phyloP scores from a whole-genome alignment of 2,888 invertebrate genomes.

The Petrophora chlorosata region DNA sequence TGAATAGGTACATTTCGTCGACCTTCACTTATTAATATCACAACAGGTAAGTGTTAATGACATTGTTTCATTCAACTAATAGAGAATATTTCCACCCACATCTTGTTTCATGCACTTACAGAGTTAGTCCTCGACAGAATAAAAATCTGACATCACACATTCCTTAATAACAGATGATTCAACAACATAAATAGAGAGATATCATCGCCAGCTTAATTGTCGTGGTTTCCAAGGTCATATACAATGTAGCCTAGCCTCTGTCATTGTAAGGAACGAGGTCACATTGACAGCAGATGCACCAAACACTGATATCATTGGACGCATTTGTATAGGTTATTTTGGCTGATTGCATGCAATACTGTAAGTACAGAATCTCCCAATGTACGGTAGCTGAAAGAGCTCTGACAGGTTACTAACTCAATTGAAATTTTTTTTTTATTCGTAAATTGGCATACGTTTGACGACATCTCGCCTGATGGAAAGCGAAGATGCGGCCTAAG shows the following conservation, averaged over 20 bases:
- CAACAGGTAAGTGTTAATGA: background rate
- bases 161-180: conserved; percentile 54
- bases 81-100: conserved; percentile 6
- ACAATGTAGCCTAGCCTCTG: conserved; percentile 25
- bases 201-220: conserved; percentile 57
- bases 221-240: conserved; percentile 48
- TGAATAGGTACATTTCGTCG: background rate
- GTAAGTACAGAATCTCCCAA: background rate
- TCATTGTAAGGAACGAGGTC: conserved; percentile 29
- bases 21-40: background rate
- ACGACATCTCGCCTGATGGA: too few species aligned
- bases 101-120: conserved; percentile 18
- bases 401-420: too few species aligned
- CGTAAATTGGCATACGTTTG: too few species aligned
- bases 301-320: conserved; percentile 23
- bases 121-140: conserved; percentile 24
- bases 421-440: too few species aligned
- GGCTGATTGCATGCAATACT: background rate
- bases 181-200: conserved; percentile 57
- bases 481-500: too few species aligned
- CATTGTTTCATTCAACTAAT: conserved; percentile 1
- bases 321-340: background rate
- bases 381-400: too few species aligned
- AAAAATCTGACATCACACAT: conserved; percentile 61
- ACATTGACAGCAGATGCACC: conserved; percentile 28